Conservation (phyloP, 2,888 invertebrate genomes). For the Leptopilina drosophilae region DNA sequence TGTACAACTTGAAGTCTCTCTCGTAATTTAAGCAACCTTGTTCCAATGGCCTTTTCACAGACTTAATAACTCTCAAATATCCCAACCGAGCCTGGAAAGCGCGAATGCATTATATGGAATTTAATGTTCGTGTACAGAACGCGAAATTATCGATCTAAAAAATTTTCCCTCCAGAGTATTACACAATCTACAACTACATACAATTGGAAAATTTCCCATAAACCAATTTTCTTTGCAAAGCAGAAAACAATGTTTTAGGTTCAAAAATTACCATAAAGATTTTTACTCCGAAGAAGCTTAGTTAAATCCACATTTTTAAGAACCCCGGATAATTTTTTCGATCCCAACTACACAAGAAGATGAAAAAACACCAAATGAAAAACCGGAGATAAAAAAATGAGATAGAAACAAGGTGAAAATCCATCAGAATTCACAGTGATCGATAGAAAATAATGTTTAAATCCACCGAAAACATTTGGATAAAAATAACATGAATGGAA, state of each 20-base stretch:
- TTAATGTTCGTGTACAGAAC: not conserved
- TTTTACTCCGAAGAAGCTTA: too few species aligned
- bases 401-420: too few species aligned
- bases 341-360: too few species aligned
- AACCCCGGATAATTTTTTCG: too few species aligned
- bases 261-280: too few species aligned
- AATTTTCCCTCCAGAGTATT: not conserved
- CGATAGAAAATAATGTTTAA: too few species aligned
- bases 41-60: constrained; percentile 39
- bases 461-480: too few species aligned
- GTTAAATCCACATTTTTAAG: too few species aligned
- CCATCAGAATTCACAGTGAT: too few species aligned
- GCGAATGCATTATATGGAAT: constrained; percentile 21
- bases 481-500: too few species aligned
- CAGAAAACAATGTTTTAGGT: not conserved
- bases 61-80: constrained; percentile 38
- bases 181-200: not conserved
- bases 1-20: constrained; percentile 19
- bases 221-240: not conserved
- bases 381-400: too few species aligned
- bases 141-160: not conserved
- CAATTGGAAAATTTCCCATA: not conserved
- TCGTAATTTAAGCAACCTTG: constrained; percentile 41
- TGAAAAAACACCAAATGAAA: too few species aligned
- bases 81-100: constrained; percentile 17